phyloP scores from a whole-genome alignment of 2,797 vertebrate species.

The Pipistrellus pipistrellus region DNA sequence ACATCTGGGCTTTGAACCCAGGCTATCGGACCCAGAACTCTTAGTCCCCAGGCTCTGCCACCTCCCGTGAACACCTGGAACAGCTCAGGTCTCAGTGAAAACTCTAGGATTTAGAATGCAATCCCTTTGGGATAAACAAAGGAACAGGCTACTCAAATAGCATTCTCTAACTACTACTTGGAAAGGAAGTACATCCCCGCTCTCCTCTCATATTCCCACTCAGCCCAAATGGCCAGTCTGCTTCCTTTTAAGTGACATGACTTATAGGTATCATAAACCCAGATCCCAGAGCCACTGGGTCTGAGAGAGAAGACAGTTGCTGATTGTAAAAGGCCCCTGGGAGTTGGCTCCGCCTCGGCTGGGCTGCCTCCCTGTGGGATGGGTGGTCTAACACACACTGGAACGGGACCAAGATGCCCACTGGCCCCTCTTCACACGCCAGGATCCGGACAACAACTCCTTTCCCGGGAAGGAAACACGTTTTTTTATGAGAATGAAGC shows the following conservation, averaged over 20 bases:
- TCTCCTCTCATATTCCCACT: conserved; percentile 63
- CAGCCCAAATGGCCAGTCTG: conserved; percentile 47
- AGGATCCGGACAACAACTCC: neutral
- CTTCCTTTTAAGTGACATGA: conserved; percentile 77
- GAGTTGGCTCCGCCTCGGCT: neutral
- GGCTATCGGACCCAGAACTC: neutral
- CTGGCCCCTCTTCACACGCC: neutral
- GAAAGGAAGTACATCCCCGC: conserved; percentile 65
- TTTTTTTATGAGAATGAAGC: conserved; percentile 34
- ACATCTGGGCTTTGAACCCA: neutral
- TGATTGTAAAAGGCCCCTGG: neutral
- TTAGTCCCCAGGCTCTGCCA: neutral
- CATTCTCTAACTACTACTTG: conserved; percentile 67
- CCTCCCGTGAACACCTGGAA: conserved; percentile 54
- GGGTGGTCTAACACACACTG: conserved; percentile 23
- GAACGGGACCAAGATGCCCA: neutral
- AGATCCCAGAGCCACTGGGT: conserved; percentile 18
- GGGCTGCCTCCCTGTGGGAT: neutral
- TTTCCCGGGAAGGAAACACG: neutral
- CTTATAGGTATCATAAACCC: conserved; percentile 76
- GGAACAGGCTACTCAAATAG: conserved; percentile 64
- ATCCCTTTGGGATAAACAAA: conserved; percentile 74
- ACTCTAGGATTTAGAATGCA: conserved; percentile 55
- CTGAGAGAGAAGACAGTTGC: conserved; percentile 56
- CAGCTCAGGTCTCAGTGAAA: conserved; percentile 60